phyloP scores from a whole-genome alignment of 2,888 invertebrate genomes.

The Drosophila siamana region DNA sequence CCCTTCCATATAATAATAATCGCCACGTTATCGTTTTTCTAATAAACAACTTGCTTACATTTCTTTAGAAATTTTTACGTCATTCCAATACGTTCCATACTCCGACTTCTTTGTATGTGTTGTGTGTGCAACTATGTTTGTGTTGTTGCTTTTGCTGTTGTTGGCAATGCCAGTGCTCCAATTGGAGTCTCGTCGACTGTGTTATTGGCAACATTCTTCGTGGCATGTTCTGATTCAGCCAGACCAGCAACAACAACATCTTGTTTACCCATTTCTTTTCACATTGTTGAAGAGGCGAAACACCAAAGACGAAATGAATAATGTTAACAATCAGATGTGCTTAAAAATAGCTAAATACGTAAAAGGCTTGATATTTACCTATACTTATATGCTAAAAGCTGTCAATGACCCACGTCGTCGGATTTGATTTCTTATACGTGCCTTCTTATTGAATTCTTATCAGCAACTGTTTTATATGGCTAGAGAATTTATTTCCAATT shows the following conservation, averaged over 20 bases:
- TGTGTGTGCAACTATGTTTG: slow-evolving; percentile 14
- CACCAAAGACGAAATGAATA: slow-evolving; percentile 19
- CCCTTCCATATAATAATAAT: background rate
- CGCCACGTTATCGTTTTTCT: slow-evolving; percentile 65
- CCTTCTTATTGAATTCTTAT: slow-evolving; percentile 17
- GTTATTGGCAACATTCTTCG: slow-evolving; percentile 50
- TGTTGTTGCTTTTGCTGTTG: slow-evolving; percentile 7
- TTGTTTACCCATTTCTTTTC: slow-evolving; percentile 5
- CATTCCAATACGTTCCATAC: slow-evolving; percentile 17
- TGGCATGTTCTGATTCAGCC: slow-evolving; percentile 33
- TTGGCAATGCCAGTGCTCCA: slow-evolving; percentile 45
- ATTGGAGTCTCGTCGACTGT: slow-evolving; percentile 44
- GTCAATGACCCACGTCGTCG: slow-evolving; percentile 50
- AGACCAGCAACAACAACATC: slow-evolving; percentile 5
- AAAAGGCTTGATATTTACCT: slow-evolving; percentile 3
- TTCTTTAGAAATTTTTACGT: slow-evolving; percentile 43
- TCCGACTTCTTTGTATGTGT: slow-evolving; percentile 1
- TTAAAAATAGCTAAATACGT: slow-evolving; percentile 16
- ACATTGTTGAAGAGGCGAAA: slow-evolving; percentile 11
- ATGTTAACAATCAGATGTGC: slow-evolving; percentile 17
- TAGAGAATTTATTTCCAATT: background rate
- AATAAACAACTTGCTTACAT: slow-evolving; percentile 17
- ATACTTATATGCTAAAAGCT: slow-evolving; percentile 18
- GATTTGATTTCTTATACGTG: slow-evolving; percentile 25
- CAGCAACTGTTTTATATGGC: background rate